Evolutionary conservation across 2,113 vertebrate genomes (phyloP), one percentile per base, ranked within the genome.

Genomic region (Apistogramma diplotaenia): DNA sequence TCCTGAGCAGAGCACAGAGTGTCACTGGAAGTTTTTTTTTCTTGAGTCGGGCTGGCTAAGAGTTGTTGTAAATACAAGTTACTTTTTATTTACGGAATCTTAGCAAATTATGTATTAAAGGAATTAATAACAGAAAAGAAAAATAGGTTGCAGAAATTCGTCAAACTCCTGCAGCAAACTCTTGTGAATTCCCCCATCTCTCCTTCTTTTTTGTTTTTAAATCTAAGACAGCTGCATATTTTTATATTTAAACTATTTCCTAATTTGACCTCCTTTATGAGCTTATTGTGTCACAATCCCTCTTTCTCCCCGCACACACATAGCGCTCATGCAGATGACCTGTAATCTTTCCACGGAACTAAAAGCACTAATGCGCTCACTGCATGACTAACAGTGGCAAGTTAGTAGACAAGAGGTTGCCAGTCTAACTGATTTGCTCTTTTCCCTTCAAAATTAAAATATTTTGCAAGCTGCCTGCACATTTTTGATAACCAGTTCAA

Each of bases 11-110:
- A 89, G 85, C 84, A 87, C 86, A 78, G 62, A 85, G 91, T 90
- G 91, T 88, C 89, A 89, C 16, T 87, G 88, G 67, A 93, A 92
- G 85, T 92, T 93, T 76, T 62, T 77, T 83, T 65, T 79, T 13
- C 49, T 57, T 61, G 60, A 85, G 25, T 51, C 35, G n/a, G 19
- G 25, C 16, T 70, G 46, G 43, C 40, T 49, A 27, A 67, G 46
- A 57, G 11, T 76, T 75, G 33, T 33, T 77, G 53, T 40, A 76
- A 25, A 78, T 40, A 4, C 29, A 54, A 81, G 8, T 81, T 53
- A 53, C 5, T 19, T 54, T 73, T 25, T 25, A 15, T 51, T 70
- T 55, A 18, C 37, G 61, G 19, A 46, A 59, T 61, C 16, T 9
- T 19, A 6, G 2, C 12, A 60, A 85, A 60, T 57, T 33, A 37